Evolutionary conservation across 1,140 invertebrate genomes (phyloP), one percentile per base, ranked within the genome.

Genomic region (Anoplolepis gracilipes): DNA sequence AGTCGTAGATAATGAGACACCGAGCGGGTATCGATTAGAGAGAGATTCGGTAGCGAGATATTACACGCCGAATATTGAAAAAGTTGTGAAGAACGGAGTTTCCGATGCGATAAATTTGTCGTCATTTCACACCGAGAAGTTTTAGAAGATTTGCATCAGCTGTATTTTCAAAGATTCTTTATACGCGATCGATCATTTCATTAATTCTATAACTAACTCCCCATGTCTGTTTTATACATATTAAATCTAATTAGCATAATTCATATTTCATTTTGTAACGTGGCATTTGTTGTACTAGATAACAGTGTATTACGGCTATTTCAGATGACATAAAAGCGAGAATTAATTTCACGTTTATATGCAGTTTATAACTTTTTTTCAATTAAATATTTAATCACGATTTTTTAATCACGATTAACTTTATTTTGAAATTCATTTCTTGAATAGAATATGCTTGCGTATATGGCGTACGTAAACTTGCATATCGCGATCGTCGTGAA

Each of bases 401-500:
- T 36, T 42, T 49, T 49, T 49, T 49, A 1, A 81, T 11, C 57
- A n/a, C 3, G 13, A 59, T 36, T 42, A 57, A 81, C 25, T 81
- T 70, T 1, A 13, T 70, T n/a, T 22, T 16, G 42, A 81, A 81
- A 72, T 59, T 39, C 7, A 49, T 59, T 49, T 36, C 2, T 28
- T 13, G 22, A 25, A 79, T 10, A 11, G 22, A 16, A 49, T 49
- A 49, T 6, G 16, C 46, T 49, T 13, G 11, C 42, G 11, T 46
- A 46, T 46, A 49, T 19, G 10, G 2, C 4, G 64, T 33, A 25
- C 33, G 28, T 39, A 55, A 28, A 19, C 36, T 36, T 53, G 25
- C 57, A 62, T n/a, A 30, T 76, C 39, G 49, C 81, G 46, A 76
- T 84, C 13, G 57, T n/a, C 30, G 42, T 13, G 10, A 64, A 64